phyloP scores from a whole-genome alignment of 1,140 invertebrate genomes.

The Zaprionus inermis region DNA sequence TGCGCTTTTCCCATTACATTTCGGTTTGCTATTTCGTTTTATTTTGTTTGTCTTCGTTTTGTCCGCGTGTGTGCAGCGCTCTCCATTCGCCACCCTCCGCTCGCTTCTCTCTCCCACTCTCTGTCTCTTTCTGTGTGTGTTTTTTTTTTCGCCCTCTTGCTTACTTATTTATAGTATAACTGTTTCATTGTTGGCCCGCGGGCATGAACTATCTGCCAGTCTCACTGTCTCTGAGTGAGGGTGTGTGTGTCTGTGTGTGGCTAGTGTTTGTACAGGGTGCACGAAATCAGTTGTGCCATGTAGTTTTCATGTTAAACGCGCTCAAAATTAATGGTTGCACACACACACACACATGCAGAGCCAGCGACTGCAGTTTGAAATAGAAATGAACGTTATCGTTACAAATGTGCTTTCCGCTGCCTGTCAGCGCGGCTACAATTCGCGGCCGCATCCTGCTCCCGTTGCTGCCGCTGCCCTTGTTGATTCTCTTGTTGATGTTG shows the following conservation, averaged over 20 bases:
- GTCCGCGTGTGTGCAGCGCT: neutral
- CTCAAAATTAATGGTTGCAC: constrained; percentile 79
- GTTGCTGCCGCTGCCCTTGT: constrained; percentile 18
- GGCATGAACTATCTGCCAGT: constrained; percentile 70
- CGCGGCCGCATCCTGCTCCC: constrained; percentile 45
- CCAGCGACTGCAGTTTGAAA: constrained; percentile 50
- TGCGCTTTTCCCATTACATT: constrained; percentile 78
- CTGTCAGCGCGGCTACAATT: constrained; percentile 74
- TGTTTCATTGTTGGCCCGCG: constrained; percentile 78
- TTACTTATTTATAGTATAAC: constrained; percentile 82
- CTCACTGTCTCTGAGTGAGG: constrained; percentile 14
- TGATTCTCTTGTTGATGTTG: constrained; percentile 64
- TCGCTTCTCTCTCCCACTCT: neutral
- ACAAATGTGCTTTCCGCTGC: constrained; percentile 78
- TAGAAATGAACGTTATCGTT: constrained; percentile 80
- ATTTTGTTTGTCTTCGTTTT: constrained; percentile 48
- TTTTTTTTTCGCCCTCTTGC: constrained; percentile 42
- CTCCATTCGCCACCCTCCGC: neutral
- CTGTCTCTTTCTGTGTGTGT: neutral
- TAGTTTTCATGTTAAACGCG: constrained; percentile 81
- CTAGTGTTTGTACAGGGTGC: constrained; percentile 56
- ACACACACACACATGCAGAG: constrained; percentile 38
- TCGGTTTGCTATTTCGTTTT: constrained; percentile 63
- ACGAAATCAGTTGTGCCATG: constrained; percentile 78
- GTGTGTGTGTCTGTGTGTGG: constrained; percentile 23